Evolutionary conservation across 2,888 invertebrate genomes (phyloP).

Genomic region (Hipparchia semele): DNA sequence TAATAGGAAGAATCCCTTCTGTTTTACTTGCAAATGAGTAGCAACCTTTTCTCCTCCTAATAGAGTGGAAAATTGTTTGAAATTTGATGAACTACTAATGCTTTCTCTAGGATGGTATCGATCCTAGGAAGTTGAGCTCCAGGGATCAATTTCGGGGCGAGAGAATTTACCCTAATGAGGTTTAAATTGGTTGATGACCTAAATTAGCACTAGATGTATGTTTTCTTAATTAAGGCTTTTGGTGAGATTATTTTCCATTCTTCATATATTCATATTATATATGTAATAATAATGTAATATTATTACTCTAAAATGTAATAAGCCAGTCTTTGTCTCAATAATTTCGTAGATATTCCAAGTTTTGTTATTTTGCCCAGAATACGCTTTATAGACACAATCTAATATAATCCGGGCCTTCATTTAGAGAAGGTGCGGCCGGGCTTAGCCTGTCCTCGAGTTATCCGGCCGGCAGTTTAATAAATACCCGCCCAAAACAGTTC

Average conservation of each 20-base stretch:
- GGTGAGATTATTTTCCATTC: too few relatives aligned
- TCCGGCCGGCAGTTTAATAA: conserved; percentile 76
- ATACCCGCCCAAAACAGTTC: conserved; percentile 66
- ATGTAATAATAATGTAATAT: too few relatives aligned
- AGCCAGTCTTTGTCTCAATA: not conserved
- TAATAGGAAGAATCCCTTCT: conserved; percentile 15
- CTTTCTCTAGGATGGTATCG: not conserved
- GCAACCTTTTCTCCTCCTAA: not conserved
- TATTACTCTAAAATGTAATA: too few relatives aligned
- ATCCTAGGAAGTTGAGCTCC: not conserved
- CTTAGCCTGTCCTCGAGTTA: conserved; percentile 62
- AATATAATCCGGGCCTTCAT: conserved; percentile 64
- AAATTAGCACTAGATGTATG: too few relatives aligned
- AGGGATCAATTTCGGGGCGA: not conserved
- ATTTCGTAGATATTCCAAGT: conserved; percentile 21
- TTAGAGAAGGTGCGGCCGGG: conserved; percentile 61
- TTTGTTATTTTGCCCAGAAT: conserved; percentile 39
- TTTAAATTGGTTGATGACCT: too few relatives aligned
- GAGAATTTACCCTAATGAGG: not conserved
- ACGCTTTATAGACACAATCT: conserved; percentile 51
- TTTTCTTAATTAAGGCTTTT: too few relatives aligned
- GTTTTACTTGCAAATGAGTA: conserved; percentile 4
- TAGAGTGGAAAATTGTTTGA: not conserved
- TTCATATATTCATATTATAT: too few relatives aligned
- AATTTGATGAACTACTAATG: not conserved